A percentile compares a stretch with the other conserved stretches of the same genome.
Evolutionary conservation across 2,113 vertebrate genomes (phyloP).

Genomic region (Australoheros scitulus): DNA sequence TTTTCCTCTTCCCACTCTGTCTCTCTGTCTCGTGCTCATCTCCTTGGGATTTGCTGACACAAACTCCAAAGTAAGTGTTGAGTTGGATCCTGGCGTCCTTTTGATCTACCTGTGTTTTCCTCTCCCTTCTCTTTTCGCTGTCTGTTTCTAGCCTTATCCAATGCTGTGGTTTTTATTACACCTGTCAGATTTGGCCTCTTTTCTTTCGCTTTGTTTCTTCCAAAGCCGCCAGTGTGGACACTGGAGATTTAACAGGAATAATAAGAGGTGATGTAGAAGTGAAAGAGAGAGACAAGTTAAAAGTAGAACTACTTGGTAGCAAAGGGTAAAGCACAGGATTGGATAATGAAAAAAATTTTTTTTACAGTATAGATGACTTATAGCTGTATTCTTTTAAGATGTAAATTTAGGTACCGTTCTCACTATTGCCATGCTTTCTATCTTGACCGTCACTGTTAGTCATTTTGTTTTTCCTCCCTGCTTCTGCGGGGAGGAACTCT

Average conservation of each 20-base stretch:
- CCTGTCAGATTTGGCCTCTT: constrained; percentile 16
- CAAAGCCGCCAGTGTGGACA: neutral
- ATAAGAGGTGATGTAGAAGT: constrained; percentile 10
- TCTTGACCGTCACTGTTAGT: neutral
- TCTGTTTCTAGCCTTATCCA: neutral
- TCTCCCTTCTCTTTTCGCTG: neutral
- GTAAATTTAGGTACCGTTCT: neutral
- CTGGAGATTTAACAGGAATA: neutral
- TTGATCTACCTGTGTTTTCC: constrained; percentile 31
- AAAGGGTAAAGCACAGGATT: neutral
- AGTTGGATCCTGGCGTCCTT: constrained; percentile 22
- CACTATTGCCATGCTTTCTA: neutral
- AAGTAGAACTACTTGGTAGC: neutral
- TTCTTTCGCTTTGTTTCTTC: constrained; percentile 18
- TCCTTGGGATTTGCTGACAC: constrained; percentile 44
- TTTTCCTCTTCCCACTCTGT: constrained; percentile 54
- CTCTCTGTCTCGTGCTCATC: constrained; percentile 44
- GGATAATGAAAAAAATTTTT: neutral
- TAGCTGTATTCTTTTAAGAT: neutral
- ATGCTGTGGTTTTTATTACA: neutral
- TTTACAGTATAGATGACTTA: neutral
- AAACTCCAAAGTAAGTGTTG: constrained; percentile 53
- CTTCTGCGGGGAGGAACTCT: neutral
- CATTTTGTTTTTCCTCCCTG: neutral
- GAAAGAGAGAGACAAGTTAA: neutral